Percentiles rank a stretch among this genome's conserved stretches.
Evolutionary conservation across 2,113 vertebrate genomes (phyloP).

Genomic region (Himantopus leucocephalus): DNA sequence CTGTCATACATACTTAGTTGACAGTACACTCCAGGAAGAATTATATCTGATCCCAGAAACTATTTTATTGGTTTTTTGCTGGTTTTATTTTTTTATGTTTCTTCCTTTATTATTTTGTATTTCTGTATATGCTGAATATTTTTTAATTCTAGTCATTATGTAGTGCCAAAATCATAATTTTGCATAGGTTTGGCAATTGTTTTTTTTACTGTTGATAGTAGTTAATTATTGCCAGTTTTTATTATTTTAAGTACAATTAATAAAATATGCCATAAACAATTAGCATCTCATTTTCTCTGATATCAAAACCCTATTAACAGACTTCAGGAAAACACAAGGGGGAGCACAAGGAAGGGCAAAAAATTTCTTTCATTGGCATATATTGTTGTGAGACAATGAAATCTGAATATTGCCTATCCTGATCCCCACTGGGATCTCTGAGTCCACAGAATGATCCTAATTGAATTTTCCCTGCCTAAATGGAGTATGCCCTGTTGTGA

Average conservation of each 20-base stretch:
- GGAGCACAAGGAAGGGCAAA: constrained; percentile 58
- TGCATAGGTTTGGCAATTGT: neutral
- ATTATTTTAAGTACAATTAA: neutral
- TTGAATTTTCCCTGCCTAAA: constrained; percentile 93
- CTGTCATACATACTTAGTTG: neutral
- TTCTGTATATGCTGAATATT: neutral
- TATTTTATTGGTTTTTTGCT: neutral
- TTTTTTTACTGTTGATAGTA: neutral
- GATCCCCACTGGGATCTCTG: constrained; percentile 79
- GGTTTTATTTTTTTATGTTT: neutral
- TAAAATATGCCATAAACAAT: neutral
- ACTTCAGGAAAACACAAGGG: constrained; percentile 12
- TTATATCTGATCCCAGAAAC: neutral
- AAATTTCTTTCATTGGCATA: constrained; percentile 70
- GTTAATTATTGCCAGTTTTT: neutral
- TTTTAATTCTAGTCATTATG: neutral
- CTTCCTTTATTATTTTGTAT: neutral
- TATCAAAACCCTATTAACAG: neutral
- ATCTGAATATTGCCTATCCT: constrained; percentile 81
- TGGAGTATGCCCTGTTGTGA: constrained; percentile 88
- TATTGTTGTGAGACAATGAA: constrained; percentile 82
- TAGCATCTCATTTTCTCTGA: neutral
- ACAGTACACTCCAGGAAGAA: neutral
- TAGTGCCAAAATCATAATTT: neutral
- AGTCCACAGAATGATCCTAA: constrained; percentile 84